These are phyloP conservation scores for Zonotrichia albicollis DNA, from an alignment of 2,797 vertebrate genomes.

Conservation along the genomic window DNA sequence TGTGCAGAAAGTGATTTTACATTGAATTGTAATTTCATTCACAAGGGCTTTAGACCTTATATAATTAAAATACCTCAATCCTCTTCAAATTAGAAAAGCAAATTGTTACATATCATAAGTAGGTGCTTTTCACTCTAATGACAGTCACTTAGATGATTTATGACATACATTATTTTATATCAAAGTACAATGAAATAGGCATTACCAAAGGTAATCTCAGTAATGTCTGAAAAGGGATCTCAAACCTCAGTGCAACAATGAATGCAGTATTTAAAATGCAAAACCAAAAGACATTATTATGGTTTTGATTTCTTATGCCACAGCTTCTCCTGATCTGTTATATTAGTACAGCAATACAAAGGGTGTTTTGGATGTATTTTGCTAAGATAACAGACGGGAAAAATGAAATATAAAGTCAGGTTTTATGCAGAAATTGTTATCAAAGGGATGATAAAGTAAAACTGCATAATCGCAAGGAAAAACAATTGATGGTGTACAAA, in stretches of 20 bases:
- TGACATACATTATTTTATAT: constrained; percentile 84
- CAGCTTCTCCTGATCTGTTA: constrained; percentile 78
- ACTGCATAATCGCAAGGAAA: constrained; percentile 68
- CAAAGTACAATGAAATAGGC: constrained; percentile 86
- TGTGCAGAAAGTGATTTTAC: constrained; percentile 68
- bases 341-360: constrained; percentile 78
- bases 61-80: constrained; percentile 83
- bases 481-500: constrained; percentile 72
- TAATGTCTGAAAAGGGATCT: constrained; percentile 85
- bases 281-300: constrained; percentile 85
- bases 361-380: constrained; percentile 75
- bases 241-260: constrained; percentile 83
- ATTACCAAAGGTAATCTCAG: constrained; percentile 85
- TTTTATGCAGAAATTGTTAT: constrained; percentile 81
- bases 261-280: constrained; percentile 86
- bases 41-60: constrained; percentile 72
- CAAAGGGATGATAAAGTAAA: constrained; percentile 81
- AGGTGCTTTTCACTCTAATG: constrained; percentile 82
- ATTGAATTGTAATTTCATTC: constrained; percentile 72
- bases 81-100: constrained; percentile 86
- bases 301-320: constrained; percentile 83
- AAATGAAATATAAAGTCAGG: constrained; percentile 81
- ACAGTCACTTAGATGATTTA: constrained; percentile 82
- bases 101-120: constrained; percentile 85
- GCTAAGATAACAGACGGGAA: constrained; percentile 79